phyloP scores from a whole-genome alignment of 30 jellyfish, hydroid and myxozoan genomes.

The Aurelia sp. region DNA sequence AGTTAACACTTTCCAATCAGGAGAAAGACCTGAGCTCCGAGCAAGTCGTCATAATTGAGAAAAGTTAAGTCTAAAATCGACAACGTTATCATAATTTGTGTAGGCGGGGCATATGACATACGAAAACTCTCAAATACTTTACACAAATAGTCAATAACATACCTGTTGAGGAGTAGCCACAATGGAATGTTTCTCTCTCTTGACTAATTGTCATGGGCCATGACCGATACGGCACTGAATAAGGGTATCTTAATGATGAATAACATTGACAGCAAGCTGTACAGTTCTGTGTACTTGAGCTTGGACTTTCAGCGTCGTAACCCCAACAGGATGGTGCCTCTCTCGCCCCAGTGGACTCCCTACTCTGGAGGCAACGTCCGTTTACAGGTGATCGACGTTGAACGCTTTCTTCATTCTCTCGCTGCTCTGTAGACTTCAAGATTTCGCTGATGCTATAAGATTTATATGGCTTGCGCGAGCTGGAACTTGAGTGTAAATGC shows the following conservation, averaged over 20 bases:
- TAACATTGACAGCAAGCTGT: constrained; percentile 45
- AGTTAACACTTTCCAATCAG: no score
- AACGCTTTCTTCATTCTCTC: constrained; percentile 5
- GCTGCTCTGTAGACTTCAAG: constrained; percentile 19
- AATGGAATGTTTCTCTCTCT: constrained; percentile 48
- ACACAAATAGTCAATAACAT: background rate
- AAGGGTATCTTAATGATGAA: constrained; percentile 34
- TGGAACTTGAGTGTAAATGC: background rate
- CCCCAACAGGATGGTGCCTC: constrained; percentile 30
- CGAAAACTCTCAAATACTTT: background rate
- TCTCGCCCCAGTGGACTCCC: background rate
- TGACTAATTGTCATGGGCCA: constrained; percentile 30
- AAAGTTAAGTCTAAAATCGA: background rate
- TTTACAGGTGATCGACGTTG: constrained; percentile 1
- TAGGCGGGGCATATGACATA: background rate
- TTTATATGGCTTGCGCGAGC: constrained; percentile 45
- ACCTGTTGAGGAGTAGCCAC: constrained; percentile 47
- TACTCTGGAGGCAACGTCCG: background rate
- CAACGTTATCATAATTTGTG: background rate
- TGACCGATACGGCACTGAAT: constrained; percentile 27
- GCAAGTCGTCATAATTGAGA: background rate
- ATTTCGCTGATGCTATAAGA: constrained; percentile 60
- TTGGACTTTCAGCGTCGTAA: constrained; percentile 5
- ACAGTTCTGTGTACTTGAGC: constrained; percentile 13
- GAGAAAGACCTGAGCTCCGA: background rate